These are phyloP conservation scores for Psittacula derbiana DNA, from an alignment of 2,797 vertebrate species.

Conservation along the genomic window DNA sequence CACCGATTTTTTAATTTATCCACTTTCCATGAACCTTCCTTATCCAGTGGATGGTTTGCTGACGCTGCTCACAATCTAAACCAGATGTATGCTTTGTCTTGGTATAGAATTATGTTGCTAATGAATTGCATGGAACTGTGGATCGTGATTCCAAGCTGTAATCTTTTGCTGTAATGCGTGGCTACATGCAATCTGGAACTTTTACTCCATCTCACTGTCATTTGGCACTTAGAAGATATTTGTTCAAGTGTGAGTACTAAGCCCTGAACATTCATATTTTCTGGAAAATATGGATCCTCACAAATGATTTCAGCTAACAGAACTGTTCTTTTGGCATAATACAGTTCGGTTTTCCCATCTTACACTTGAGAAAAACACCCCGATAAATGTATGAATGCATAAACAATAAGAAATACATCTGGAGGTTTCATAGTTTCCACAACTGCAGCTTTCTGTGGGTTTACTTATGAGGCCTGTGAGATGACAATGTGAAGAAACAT, in stretches of 20 bases:
- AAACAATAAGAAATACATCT: constrained; percentile 19
- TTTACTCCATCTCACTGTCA: background rate
- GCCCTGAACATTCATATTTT: background rate
- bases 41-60: background rate
- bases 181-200: background rate
- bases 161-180: background rate
- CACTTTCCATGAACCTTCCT: background rate
- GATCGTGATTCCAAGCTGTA: background rate
- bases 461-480: background rate
- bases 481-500: background rate
- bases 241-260: background rate
- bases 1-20: background rate
- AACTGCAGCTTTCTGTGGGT: background rate
- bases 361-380: background rate
- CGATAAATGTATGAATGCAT: background rate
- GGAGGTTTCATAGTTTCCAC: constrained; percentile 25
- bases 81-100: background rate
- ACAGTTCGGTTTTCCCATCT: background rate
- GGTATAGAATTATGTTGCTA: background rate
- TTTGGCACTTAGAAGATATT: background rate
- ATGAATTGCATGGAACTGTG: background rate
- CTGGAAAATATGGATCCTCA: background rate
- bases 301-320: background rate
- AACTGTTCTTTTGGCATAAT: background rate
- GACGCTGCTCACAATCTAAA: background rate